Evolutionary conservation across 64 coral and sea anemone genomes (phyloP), one percentile per base, ranked within the genome.

Genomic region (Acropora tenuis): DNA sequence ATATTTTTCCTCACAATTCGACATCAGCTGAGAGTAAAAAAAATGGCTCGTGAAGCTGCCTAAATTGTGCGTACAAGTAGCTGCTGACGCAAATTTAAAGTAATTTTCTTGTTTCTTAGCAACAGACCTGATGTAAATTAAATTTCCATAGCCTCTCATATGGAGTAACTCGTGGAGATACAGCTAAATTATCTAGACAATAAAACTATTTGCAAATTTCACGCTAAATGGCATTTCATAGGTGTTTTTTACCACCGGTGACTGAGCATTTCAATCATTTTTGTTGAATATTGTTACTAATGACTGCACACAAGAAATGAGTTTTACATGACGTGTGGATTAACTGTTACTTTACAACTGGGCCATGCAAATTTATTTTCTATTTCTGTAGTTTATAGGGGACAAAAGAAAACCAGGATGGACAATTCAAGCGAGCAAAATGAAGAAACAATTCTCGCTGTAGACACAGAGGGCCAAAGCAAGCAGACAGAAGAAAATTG

Each of bases 151-250:
- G 61, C 15, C 6, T 46, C 16, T 46, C 16, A 69, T 8, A 30
- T 30, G 30, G 30, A 30, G 30, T 30, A 30, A 30, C 30, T 30
- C 30, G 30, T 30, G 30, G 30, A 30, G 30, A 80, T 90, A 90
- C 90, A 96, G 94, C 80, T 96, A 91, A 73, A 50, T 86, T 74
- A 88, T 73, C 66, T 47, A 88, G 65, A 84, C 68, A 46, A 57
- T 78, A 85, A 44, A 30, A 83, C 6, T 42, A 78, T n/a, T 3
- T 40, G 67, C 43, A 19, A 75, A 94, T n/a, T 47, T 18, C 49
- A 50, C 42, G 65, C 44, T 92, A 45, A 68, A 17, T 68, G 42
- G 4, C 0, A 89, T 69, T 77, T 57, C 30, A 30, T 30, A 30
- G 30, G 30, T 30, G 30, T 30, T 30, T 30, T 30, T 30, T 30